Percentiles rank a stretch among this genome's conserved stretches.
Conservation (phyloP, 2,888 invertebrate genomes). For the Pollenia amentaria region DNA sequence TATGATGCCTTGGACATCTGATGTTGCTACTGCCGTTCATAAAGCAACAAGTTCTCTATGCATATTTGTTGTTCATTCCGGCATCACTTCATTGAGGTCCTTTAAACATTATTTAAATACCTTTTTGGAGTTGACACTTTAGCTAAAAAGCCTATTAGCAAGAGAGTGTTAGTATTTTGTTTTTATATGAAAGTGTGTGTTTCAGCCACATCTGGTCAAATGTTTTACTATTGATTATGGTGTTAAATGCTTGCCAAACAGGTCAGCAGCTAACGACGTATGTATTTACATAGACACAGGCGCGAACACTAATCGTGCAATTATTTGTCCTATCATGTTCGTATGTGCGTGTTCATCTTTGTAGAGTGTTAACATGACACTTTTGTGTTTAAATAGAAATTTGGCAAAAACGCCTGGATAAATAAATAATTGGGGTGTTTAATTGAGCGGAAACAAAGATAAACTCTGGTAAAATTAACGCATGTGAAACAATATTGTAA, state of each 20-base stretch:
- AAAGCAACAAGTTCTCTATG: constrained; percentile 50
- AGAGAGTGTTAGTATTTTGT: not conserved
- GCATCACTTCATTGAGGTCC: constrained; percentile 37
- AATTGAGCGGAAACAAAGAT: constrained; percentile 14
- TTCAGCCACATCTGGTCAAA: constrained; percentile 55
- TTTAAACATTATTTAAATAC: constrained; percentile 5
- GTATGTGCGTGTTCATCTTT: not conserved
- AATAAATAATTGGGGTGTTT: constrained; percentile 47
- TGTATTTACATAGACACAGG: constrained; percentile 10
- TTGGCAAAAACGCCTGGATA: constrained; percentile 5
- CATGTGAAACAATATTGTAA: not conserved
- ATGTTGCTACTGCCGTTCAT: constrained; percentile 20
- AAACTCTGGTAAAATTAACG: not conserved
- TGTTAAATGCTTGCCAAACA: constrained; percentile 51
- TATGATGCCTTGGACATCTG: constrained; percentile 3
- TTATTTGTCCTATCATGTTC: not conserved
- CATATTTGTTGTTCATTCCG: not conserved
- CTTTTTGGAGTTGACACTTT: constrained; percentile 42
- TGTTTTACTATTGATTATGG: constrained; percentile 53
- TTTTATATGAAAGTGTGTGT: not conserved
- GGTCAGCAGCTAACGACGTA: constrained; percentile 12
- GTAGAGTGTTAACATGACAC: constrained; percentile 52
- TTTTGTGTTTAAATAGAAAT: constrained; percentile 21
- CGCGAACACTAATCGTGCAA: not conserved
- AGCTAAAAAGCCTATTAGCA: not conserved